Evolutionary conservation across 2,888 invertebrate species (phyloP), one percentile per base, ranked within the genome.

Genomic region (Cerastoderma edule): DNA sequence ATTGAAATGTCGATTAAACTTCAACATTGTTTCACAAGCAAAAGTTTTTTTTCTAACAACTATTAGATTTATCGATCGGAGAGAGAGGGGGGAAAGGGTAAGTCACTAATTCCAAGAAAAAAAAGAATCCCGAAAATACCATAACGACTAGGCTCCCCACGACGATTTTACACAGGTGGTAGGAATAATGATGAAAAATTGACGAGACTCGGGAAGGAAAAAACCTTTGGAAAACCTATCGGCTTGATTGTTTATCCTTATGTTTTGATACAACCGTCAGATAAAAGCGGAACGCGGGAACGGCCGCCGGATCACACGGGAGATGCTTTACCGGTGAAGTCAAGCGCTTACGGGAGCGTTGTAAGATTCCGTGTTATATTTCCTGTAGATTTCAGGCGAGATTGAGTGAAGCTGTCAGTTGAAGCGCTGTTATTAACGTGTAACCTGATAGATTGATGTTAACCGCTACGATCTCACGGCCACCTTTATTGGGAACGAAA

Each of bases 121-220:
- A 16, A 39, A 16, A 39, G 39, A 39, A 16, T 8, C 8, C 8
- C 16, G 27, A 24, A 53, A 53, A 10, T 53, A 28, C 28, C 28
- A 8, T 60, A 60, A 60, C 33, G 60, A 4, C 39, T 39, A 8
- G 60, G 33, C 60, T 60, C 60, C 60, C 60, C 60, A 60, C 60
- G 60, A 60, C 10, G 60, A 22, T 60, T 39, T n/a, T 33, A 39
- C 60, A 60, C 60, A 60, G 60, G 60, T 60, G 60, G 60, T n/a
- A 39, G 39, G 35, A n/a, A 35, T 60, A 60, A 60, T 60, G 60
- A 60, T 60, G 60, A 60, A 35, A 60, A 60, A 39, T 60, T 35
- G 60, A 33, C 60, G 60, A 60, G 60, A 60, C 60, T 60, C n/a
- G n/a, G n/a, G n/a, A n/a, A n/a, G n/a, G 60, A 39, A 24, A 44